Percentiles rank a stretch among this genome's conserved stretches.
phyloP scores from a whole-genome alignment of 2,797 vertebrate species.

The Ctenosaura bakeri region DNA sequence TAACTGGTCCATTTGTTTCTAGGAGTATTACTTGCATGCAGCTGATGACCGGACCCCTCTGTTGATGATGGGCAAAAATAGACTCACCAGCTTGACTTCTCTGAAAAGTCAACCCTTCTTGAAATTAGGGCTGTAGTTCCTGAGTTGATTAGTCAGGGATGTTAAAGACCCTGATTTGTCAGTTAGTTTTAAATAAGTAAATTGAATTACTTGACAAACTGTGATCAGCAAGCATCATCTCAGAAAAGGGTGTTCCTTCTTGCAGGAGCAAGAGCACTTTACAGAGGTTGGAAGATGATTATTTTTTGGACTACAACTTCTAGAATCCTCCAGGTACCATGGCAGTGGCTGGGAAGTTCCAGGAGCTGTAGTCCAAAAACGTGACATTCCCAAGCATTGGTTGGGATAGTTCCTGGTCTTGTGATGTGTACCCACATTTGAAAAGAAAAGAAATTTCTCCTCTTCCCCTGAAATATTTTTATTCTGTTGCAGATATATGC shows the following conservation, averaged over 20 bases:
- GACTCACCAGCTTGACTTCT: no score
- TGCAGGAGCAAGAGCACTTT: not conserved
- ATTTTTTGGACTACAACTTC: no score
- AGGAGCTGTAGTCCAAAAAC: not conserved
- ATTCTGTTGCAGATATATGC: not conserved
- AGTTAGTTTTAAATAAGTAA: not conserved
- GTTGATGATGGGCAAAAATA: no score
- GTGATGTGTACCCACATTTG: not conserved
- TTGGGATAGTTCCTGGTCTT: not conserved
- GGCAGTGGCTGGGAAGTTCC: not conserved
- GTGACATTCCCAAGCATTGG: no score
- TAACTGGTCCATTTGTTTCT: not conserved
- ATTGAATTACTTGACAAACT: not conserved
- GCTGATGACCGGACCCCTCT: not conserved
- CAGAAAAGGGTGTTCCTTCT: not conserved
- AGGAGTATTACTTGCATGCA: not conserved
- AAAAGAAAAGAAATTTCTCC: not conserved
- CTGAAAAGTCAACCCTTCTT: not conserved
- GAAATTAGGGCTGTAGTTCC: not conserved
- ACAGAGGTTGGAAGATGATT: no score
- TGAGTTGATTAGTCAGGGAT: not conserved
- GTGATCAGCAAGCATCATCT: no score
- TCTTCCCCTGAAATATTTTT: not conserved
- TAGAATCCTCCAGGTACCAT: no score
- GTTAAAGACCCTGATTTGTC: not conserved